These are phyloP conservation scores for Hippopotamyrus pictus DNA, from an alignment of 2,797 vertebrate species.

Conservation along the genomic window DNA sequence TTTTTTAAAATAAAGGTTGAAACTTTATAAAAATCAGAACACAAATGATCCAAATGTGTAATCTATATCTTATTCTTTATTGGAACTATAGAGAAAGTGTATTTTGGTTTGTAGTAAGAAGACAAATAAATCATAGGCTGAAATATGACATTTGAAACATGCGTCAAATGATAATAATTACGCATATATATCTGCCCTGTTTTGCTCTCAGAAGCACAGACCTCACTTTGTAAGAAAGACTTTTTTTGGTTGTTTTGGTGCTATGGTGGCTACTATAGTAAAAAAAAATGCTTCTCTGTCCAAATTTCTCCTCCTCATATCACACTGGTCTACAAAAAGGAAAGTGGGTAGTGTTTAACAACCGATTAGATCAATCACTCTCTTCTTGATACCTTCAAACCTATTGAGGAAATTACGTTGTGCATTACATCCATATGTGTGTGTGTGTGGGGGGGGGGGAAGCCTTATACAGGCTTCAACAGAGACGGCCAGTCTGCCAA, in stretches of 20 bases:
- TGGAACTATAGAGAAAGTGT: background rate
- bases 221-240: background rate
- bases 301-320: background rate
- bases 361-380: background rate
- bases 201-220: background rate
- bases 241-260: background rate
- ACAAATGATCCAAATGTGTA: background rate
- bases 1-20: background rate
- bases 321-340: background rate
- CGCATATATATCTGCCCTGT: background rate
- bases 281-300: background rate
- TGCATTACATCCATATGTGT: background rate
- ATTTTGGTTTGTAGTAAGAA: background rate
- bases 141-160: background rate
- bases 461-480: background rate
- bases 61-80: background rate
- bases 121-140: background rate
- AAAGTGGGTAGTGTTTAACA: background rate
- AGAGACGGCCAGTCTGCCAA: slow-evolving; percentile 26
- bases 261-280: background rate
- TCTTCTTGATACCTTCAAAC: background rate
- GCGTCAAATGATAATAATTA: background rate
- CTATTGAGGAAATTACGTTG: background rate
- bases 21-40: background rate
- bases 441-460: background rate